These are phyloP conservation scores for Drosophila arizonae DNA, from an alignment of 1,140 invertebrate genomes.

Conservation along the genomic window DNA sequence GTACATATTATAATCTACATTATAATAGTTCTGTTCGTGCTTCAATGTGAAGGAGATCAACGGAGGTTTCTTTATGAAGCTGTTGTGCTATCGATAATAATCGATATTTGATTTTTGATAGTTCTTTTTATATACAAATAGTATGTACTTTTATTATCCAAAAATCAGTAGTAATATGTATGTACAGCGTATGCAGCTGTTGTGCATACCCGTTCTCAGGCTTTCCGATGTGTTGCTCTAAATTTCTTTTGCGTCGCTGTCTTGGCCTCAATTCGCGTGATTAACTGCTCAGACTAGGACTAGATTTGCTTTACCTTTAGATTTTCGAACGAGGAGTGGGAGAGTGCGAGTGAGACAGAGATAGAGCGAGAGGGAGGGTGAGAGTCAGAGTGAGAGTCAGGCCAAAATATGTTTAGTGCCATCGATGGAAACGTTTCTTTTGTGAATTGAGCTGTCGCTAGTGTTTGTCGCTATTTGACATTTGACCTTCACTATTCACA, in stretches of 20 bases:
- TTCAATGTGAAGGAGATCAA: too few relatives aligned
- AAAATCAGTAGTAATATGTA: too few relatives aligned
- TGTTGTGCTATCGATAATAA: too few relatives aligned
- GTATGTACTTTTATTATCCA: too few relatives aligned
- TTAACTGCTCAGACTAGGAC: slow-evolving; percentile 68
- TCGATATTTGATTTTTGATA: too few relatives aligned
- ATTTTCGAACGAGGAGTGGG: not conserved
- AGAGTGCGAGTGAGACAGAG: not conserved
- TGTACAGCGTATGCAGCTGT: not conserved
- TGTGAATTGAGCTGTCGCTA: slow-evolving; percentile 36
- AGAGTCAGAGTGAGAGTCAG: too few relatives aligned
- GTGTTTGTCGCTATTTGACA: slow-evolving; percentile 35
- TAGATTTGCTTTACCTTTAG: slow-evolving; percentile 22
- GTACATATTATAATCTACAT: too few relatives aligned
- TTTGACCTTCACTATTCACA: slow-evolving; percentile 57
- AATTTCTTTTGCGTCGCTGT: slow-evolving; percentile 19
- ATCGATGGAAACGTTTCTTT: slow-evolving; percentile 40
- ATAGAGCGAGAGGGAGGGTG: too few relatives aligned
- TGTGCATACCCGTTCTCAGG: not conserved
- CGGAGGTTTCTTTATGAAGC: too few relatives aligned
- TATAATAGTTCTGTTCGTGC: too few relatives aligned
- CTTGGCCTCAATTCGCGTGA: slow-evolving; percentile 58
- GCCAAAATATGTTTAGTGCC: slow-evolving; percentile 1
- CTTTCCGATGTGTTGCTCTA: not conserved
- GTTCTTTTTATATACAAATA: too few relatives aligned